phyloP scores from a whole-genome alignment of 2,797 vertebrate genomes.

The Hoplostethus atlanticus region DNA sequence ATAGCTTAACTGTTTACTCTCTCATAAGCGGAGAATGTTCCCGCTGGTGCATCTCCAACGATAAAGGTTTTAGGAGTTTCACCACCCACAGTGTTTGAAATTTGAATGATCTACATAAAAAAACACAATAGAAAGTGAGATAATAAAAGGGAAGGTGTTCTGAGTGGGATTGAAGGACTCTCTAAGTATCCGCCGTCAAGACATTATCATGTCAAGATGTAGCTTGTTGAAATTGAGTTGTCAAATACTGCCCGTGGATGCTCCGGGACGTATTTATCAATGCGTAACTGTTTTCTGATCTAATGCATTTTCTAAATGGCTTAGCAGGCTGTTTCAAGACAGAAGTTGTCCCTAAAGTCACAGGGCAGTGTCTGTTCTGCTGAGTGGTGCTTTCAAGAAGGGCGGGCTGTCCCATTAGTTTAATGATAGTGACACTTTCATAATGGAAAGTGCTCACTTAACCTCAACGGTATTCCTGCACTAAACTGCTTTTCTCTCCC shows the following conservation, averaged over 20 bases:
- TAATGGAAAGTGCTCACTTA: background rate
- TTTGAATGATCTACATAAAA: conserved; percentile 16
- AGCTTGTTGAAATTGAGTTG: background rate
- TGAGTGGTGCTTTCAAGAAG: conserved; percentile 53
- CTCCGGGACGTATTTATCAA: no score
- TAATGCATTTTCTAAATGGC: background rate
- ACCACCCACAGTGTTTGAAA: background rate
- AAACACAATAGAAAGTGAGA: conserved; percentile 19
- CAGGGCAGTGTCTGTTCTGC: conserved; percentile 41
- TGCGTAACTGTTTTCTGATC: background rate
- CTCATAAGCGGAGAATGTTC: background rate
- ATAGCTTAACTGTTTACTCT: background rate
- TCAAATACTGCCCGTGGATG: background rate
- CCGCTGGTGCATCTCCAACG: background rate
- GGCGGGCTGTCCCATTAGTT: conserved; percentile 37
- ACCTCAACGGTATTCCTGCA: background rate
- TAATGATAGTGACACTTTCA: background rate
- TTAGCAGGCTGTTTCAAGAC: background rate
- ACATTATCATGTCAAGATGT: conserved; percentile 4
- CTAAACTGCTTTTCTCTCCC: background rate
- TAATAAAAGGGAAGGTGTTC: background rate
- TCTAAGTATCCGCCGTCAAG: conserved; percentile 7
- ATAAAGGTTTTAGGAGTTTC: conserved; percentile 3
- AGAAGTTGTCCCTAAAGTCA: conserved; percentile 2
- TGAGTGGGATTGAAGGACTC: conserved; percentile 20